Evolutionary conservation across 2,113 vertebrate species (phyloP).

Genomic region (Ageneiosus marmoratus): DNA sequence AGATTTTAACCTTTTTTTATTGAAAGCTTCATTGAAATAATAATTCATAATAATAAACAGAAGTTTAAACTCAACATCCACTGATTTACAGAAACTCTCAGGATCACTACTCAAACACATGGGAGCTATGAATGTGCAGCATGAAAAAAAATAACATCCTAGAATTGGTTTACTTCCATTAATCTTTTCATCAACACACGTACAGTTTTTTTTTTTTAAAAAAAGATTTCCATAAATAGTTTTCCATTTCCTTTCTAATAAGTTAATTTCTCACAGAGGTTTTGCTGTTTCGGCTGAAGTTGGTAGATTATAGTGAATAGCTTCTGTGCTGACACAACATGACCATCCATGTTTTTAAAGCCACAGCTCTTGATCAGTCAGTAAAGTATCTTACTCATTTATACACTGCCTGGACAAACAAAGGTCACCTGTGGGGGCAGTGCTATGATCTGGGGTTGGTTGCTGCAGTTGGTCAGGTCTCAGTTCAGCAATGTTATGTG

Average conservation of each 20-base stretch:
- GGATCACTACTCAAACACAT: constrained; percentile 84
- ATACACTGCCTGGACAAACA: no score
- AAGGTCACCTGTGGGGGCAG: no score
- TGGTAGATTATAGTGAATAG: constrained; percentile 59
- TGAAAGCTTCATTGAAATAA: constrained; percentile 98
- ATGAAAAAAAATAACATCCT: constrained; percentile 86
- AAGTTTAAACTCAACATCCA: constrained; percentile 98
- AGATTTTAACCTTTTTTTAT: constrained; percentile 81
- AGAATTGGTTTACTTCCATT: constrained; percentile 76
- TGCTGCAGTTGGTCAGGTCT: no score
- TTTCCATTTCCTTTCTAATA: constrained; percentile 65
- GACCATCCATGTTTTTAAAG: constrained; percentile 54
- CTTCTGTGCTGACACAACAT: constrained; percentile 42
- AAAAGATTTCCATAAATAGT: constrained; percentile 83
- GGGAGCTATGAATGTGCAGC: constrained; percentile 81
- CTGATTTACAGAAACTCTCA: constrained; percentile 97
- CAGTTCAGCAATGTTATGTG: no score
- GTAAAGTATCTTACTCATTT: constrained; percentile 22
- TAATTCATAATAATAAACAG: constrained; percentile 79
- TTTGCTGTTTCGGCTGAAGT: constrained; percentile 70
- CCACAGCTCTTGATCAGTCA: constrained; percentile 33
- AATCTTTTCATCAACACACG: constrained; percentile 84
- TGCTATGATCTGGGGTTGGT: no score
- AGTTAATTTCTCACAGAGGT: constrained; percentile 77
- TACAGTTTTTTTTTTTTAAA: constrained; percentile 75